Conservation (phyloP, 2,113 vertebrate species). For the Apeltes quadracus region DNA sequence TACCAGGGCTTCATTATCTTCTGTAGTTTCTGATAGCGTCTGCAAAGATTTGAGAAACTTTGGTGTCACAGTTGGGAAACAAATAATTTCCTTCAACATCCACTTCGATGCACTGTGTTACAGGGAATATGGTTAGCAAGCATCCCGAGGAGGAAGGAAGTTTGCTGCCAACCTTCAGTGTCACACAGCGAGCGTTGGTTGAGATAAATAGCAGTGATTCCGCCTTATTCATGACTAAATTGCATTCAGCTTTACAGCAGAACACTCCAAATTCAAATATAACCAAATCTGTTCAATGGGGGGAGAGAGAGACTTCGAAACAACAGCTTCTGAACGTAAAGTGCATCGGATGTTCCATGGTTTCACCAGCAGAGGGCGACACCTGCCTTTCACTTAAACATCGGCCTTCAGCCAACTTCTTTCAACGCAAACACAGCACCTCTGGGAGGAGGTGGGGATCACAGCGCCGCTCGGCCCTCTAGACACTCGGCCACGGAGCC, state of each 20-base stretch:
- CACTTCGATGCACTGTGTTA: not conserved
- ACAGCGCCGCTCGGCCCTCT: conserved; percentile 42
- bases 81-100: conserved; percentile 24
- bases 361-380: conserved; percentile 58
- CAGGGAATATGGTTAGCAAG: conserved; percentile 22
- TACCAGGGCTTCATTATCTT: conserved; percentile 99
- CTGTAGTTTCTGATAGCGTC: conserved; percentile 99
- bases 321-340: conserved; percentile 13
- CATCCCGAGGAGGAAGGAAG: conserved; percentile 62
- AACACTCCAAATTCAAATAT: too few relatives aligned
- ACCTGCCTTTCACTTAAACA: conserved; percentile 8
- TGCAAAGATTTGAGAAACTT: conserved; percentile 95
- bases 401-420: conserved; percentile 15
- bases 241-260: too few relatives aligned
- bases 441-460: conserved; percentile 48
- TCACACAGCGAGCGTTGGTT: too few relatives aligned
- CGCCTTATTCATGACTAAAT: too few relatives aligned
- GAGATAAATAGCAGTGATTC: too few relatives aligned
- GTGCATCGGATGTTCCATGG: conserved; percentile 2
- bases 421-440: conserved; percentile 49
- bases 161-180: conserved; percentile 32
- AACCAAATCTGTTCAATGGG: too few relatives aligned
- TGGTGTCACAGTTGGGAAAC: conserved; percentile 77
- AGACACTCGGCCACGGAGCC: conserved; percentile 47
- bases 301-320: too few relatives aligned